Conservation (phyloP, 2,113 vertebrate species). For the Elachura formosa region DNA sequence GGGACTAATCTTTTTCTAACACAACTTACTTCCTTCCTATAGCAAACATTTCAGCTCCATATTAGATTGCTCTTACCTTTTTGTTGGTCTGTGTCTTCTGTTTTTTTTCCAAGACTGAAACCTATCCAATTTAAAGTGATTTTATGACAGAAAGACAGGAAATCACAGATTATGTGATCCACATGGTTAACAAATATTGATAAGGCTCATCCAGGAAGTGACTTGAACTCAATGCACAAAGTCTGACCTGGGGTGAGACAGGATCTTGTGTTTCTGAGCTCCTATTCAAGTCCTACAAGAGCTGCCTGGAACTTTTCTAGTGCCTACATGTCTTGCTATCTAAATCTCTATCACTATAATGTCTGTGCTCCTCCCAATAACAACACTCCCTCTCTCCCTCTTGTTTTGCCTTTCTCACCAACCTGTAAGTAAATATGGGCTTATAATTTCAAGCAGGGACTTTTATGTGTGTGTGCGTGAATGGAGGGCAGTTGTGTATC, state of each 20-base stretch:
- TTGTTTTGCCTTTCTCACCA: background rate
- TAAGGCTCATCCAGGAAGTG: background rate
- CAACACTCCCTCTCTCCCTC: background rate
- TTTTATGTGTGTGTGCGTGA: background rate
- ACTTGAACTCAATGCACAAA: background rate
- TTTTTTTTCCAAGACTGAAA: background rate
- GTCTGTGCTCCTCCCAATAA: background rate
- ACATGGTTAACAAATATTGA: background rate
- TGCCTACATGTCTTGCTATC: constrained; percentile 15
- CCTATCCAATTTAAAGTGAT: background rate
- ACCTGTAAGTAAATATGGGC: background rate
- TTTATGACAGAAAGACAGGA: background rate
- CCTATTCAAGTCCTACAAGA: background rate
- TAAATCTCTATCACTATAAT: background rate
- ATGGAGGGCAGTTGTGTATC: background rate
- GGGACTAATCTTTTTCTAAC: background rate
- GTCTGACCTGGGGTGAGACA: background rate
- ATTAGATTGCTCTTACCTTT: background rate
- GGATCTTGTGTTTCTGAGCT: background rate
- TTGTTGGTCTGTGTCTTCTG: background rate
- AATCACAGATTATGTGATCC: background rate
- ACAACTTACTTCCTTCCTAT: background rate
- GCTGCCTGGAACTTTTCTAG: constrained; percentile 15
- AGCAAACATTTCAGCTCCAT: background rate
- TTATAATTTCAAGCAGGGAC: background rate